A percentile compares a stretch with the other conserved stretches of the same genome.
Evolutionary conservation across 2,888 invertebrate genomes (phyloP).

Genomic region (Lutraria lutraria): DNA sequence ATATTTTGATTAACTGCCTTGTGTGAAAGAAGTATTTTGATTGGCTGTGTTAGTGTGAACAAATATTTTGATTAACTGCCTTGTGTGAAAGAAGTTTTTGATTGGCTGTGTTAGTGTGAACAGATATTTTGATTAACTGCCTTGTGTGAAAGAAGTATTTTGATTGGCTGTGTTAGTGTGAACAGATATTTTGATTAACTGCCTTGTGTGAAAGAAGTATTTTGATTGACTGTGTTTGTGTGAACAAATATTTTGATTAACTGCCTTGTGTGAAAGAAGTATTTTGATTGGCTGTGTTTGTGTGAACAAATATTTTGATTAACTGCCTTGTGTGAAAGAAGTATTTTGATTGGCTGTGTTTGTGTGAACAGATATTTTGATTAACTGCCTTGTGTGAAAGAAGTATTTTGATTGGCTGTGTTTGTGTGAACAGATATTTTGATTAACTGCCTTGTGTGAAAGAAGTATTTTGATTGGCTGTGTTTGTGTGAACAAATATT

Average conservation of each 20-base stretch:
- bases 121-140: not conserved
- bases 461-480: no score
- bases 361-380: not conserved
- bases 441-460: no score
- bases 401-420: not conserved
- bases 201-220: not conserved
- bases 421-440: no score
- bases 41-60: not conserved
- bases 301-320: not conserved
- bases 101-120: no score
- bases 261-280: no score
- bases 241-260: no score
- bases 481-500: not conserved
- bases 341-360: not conserved
- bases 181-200: not conserved
- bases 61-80: no score
- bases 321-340: not conserved
- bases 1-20: not conserved
- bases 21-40: not conserved
- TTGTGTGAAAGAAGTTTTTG: no score
- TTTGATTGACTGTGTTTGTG: not conserved
- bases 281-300: not conserved
- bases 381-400: not conserved
- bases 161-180: not conserved
- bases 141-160: not conserved